These are phyloP conservation scores for Limonius californicus DNA, from an alignment of 1,140 invertebrate genomes.

Conservation along the genomic window DNA sequence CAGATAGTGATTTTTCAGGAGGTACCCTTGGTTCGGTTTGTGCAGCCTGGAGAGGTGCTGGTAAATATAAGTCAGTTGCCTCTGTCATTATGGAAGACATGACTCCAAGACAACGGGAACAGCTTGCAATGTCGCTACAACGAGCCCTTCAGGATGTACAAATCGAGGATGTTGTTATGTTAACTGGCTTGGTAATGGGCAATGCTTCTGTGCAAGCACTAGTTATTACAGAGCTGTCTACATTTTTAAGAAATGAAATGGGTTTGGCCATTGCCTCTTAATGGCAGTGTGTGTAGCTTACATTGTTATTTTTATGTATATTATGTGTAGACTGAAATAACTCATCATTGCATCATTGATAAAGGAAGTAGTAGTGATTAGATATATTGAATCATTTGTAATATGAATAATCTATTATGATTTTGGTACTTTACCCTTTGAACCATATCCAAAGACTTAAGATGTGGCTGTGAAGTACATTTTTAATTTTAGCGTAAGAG, in stretches of 20 bases:
- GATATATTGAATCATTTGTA: too few species aligned
- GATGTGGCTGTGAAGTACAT: too few species aligned
- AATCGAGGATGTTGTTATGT: constrained; percentile 16
- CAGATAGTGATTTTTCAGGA: constrained; percentile 29
- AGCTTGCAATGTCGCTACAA: constrained; percentile 23
- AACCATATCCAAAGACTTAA: too few species aligned
- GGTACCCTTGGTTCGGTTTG: constrained; percentile 29
- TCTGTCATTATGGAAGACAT: constrained; percentile 34
- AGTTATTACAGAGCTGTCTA: constrained; percentile 26
- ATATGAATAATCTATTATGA: too few species aligned
- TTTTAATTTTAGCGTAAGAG: too few species aligned
- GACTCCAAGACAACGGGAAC: constrained; percentile 27
- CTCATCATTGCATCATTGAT: too few species aligned
- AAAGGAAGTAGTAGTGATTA: too few species aligned
- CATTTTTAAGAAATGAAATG: constrained; percentile 33
- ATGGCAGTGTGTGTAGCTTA: too few species aligned
- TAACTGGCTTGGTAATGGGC: constrained; percentile 25
- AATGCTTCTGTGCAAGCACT: constrained; percentile 24
- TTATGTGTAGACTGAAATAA: too few species aligned
- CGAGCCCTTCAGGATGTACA: constrained; percentile 24
- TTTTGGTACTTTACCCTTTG: too few species aligned
- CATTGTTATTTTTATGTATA: too few species aligned
- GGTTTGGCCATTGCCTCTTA: constrained; percentile 12
- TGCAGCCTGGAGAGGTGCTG: constrained; percentile 19
- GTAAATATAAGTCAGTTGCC: constrained; percentile 36